Conservation (phyloP, 2,797 vertebrate species). For the Lemur catta region DNA sequence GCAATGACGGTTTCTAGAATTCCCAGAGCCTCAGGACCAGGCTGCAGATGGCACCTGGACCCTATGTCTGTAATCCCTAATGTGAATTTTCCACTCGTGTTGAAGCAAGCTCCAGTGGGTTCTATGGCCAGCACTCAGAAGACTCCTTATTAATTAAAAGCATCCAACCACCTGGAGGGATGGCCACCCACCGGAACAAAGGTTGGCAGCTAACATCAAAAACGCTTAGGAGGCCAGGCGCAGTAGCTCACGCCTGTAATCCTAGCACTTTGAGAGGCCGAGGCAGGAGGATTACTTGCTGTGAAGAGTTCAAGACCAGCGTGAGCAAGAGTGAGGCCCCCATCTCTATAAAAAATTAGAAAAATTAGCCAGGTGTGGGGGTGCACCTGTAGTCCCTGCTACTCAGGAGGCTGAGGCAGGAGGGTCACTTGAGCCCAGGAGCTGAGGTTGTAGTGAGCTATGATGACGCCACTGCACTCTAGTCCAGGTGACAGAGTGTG, state of each 20-base stretch:
- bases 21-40: neutral
- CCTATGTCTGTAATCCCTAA: neutral
- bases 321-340: neutral
- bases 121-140: neutral
- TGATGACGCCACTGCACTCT: neutral
- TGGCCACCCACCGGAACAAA: neutral
- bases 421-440: neutral
- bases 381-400: neutral
- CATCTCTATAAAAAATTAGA: neutral
- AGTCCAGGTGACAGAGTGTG: neutral
- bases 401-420: neutral
- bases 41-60: neutral
- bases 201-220: neutral
- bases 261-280: neutral
- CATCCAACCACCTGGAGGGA: neutral
- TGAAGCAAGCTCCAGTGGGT: neutral
- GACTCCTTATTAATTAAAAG: neutral
- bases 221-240: neutral
- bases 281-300: neutral
- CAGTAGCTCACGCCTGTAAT: neutral
- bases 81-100: neutral
- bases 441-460: neutral
- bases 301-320: neutral
- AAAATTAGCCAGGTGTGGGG: neutral
- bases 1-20: neutral